A percentile compares a stretch with the other conserved stretches of the same genome.
phyloP scores from a whole-genome alignment of 2,888 invertebrate genomes.

The Pterostichus niger region DNA sequence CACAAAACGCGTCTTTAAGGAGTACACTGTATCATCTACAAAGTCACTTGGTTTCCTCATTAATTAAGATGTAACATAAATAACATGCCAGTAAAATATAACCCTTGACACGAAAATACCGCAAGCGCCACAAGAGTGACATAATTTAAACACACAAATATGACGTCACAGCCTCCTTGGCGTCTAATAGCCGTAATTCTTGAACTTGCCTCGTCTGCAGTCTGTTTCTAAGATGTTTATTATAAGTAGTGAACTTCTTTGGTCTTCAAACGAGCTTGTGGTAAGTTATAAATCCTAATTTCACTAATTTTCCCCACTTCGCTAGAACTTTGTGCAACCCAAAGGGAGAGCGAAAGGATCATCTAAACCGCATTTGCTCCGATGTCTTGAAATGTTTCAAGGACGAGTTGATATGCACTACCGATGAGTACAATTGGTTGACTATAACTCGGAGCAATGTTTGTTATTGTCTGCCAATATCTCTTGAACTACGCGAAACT shows the following conservation, averaged over 20 bases:
- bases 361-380: constrained; percentile 7
- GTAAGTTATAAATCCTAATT: constrained; percentile 44
- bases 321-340: constrained; percentile 16
- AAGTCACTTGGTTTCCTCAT: constrained; percentile 4
- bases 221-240: constrained; percentile 48
- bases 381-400: not conserved
- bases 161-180: constrained; percentile 13
- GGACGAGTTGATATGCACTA: constrained; percentile 3
- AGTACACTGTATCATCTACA: no score
- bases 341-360: not conserved
- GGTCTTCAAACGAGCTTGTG: constrained; percentile 3
- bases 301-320: constrained; percentile 34
- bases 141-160: constrained; percentile 47
- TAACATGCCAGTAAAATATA: constrained; percentile 8
- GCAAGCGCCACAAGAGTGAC: constrained; percentile 33
- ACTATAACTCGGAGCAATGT: not conserved
- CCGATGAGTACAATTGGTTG: constrained; percentile 7
- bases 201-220: constrained; percentile 21
- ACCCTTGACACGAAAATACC: constrained; percentile 38
- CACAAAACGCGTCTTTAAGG: no score
- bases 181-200: constrained; percentile 50
- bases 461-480: constrained; percentile 25
- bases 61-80: constrained; percentile 37
- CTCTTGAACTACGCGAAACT: constrained; percentile 4
- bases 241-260: constrained; percentile 42